Percentiles rank a stretch among this genome's conserved stretches.
Evolutionary conservation across 2,113 vertebrate genomes (phyloP).

Genomic region (Actenoides hombroni): DNA sequence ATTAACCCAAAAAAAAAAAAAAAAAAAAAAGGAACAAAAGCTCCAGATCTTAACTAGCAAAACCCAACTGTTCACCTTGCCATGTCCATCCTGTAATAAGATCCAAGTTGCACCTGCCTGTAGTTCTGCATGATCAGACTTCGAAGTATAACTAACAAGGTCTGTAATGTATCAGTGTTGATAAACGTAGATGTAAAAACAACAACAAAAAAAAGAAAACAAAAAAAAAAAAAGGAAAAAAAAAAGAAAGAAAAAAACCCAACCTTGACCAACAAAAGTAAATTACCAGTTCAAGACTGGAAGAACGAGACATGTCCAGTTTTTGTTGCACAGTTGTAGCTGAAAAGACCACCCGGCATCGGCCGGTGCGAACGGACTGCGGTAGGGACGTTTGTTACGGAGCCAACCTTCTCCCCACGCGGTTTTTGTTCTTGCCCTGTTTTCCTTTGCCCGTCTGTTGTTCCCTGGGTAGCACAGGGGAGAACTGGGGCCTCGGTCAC

Average conservation of each 20-base stretch:
- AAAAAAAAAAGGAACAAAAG: conserved; percentile 49
- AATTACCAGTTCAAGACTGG: conserved; percentile 17
- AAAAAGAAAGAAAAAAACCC: not conserved
- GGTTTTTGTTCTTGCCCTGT: conserved; percentile 7
- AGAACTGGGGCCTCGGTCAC: not conserved
- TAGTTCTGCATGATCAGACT: conserved; percentile 88
- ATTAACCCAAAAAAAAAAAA: conserved; percentile 55
- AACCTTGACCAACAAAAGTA: conserved; percentile 31
- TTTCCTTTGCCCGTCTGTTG: not conserved
- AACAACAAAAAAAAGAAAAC: not conserved
- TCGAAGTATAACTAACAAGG: conserved; percentile 59
- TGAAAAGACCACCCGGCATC: conserved; percentile 6
- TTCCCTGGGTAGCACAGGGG: conserved; percentile 31
- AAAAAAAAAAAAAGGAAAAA: not conserved
- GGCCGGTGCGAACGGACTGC: conserved; percentile 28
- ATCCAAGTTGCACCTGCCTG: conserved; percentile 84
- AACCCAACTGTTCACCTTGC: conserved; percentile 81
- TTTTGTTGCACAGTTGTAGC: conserved; percentile 33
- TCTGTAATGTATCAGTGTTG: conserved; percentile 67
- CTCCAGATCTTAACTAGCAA: conserved; percentile 42
- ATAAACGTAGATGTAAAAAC: conserved; percentile 52
- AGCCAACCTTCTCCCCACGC: not conserved
- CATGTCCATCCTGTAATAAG: conserved; percentile 77
- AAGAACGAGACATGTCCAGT: conserved; percentile 31
- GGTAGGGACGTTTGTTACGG: conserved; percentile 41